phyloP scores from a whole-genome alignment of 1,140 invertebrate genomes.

The Ceratina australensis region DNA sequence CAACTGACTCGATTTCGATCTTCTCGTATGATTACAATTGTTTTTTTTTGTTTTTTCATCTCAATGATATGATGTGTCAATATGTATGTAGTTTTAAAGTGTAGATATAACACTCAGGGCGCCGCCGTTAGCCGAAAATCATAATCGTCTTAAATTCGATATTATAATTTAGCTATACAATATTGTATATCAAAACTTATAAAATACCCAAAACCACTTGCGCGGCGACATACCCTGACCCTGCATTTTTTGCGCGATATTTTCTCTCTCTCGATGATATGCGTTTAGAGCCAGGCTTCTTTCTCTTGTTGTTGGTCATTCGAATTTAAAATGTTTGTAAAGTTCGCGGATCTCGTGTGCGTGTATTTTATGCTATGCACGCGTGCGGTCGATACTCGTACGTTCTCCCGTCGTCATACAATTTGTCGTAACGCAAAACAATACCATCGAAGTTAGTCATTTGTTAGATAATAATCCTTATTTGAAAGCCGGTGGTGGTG shows the following conservation, averaged over 20 bases:
- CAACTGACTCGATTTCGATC: slow-evolving; percentile 68
- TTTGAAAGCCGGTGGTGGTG: slow-evolving; percentile 76
- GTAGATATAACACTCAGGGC: slow-evolving; percentile 69
- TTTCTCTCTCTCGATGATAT: slow-evolving; percentile 74
- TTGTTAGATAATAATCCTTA: slow-evolving; percentile 55
- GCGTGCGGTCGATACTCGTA: slow-evolving; percentile 7
- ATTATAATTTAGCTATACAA: slow-evolving; percentile 73
- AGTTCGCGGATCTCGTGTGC: slow-evolving; percentile 56
- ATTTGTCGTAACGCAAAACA: background rate
- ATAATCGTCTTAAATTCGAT: slow-evolving; percentile 60
- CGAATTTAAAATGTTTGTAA: slow-evolving; percentile 59
- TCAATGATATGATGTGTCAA: slow-evolving; percentile 76
- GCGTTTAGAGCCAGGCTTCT: slow-evolving; percentile 75
- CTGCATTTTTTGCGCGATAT: slow-evolving; percentile 66
- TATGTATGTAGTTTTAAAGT: slow-evolving; percentile 68
- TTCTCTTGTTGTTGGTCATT: slow-evolving; percentile 70
- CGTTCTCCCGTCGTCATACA: slow-evolving; percentile 5
- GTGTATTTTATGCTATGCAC: background rate
- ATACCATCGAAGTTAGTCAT: background rate
- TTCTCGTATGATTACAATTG: slow-evolving; percentile 64
- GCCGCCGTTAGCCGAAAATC: slow-evolving; percentile 67
- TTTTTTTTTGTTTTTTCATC: slow-evolving; percentile 36
- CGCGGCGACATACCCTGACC: slow-evolving; percentile 67
- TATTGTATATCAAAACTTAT: slow-evolving; percentile 77
- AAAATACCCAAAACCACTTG: slow-evolving; percentile 77